A percentile compares a stretch with the other conserved stretches of the same genome.
phyloP scores from a whole-genome alignment of 2,113 vertebrate genomes.

The Phylloscopus trochiloides region DNA sequence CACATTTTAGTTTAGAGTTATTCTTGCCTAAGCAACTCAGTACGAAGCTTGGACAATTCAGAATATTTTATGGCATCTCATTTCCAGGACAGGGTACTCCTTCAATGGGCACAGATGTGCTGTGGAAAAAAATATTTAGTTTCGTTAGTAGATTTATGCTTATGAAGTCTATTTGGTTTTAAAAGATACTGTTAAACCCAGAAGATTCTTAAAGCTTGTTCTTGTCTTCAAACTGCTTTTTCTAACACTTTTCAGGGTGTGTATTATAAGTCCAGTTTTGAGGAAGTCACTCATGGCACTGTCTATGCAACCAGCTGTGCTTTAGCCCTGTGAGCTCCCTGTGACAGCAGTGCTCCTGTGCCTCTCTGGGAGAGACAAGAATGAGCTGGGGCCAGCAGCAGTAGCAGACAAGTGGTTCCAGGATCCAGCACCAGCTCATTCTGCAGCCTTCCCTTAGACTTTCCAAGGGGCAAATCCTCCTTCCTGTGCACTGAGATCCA shows the following conservation, averaged over 20 bases:
- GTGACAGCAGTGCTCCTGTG: neutral
- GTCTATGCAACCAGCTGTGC: neutral
- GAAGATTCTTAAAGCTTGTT: neutral
- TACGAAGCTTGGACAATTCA: neutral
- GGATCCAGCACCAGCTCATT: neutral
- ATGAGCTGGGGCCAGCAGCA: fast-evolving
- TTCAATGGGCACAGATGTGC: neutral
- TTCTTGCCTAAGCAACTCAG: neutral
- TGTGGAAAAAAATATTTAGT: neutral
- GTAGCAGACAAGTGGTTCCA: neutral
- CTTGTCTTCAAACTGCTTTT: neutral
- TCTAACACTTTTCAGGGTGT: neutral
- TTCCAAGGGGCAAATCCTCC: neutral
- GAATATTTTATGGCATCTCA: neutral
- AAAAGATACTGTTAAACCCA: neutral
- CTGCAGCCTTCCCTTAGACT: neutral
- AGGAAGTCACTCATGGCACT: neutral
- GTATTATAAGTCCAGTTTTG: neutral
- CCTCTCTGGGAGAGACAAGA: neutral
- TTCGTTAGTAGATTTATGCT: neutral
- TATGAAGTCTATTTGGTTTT: neutral
- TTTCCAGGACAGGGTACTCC: neutral
- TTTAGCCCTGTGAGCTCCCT: neutral
- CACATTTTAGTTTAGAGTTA: neutral
- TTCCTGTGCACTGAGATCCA: fast-evolving